Evolutionary conservation across 2,888 invertebrate genomes (phyloP).

Genomic region (Strigamia crassipes): DNA sequence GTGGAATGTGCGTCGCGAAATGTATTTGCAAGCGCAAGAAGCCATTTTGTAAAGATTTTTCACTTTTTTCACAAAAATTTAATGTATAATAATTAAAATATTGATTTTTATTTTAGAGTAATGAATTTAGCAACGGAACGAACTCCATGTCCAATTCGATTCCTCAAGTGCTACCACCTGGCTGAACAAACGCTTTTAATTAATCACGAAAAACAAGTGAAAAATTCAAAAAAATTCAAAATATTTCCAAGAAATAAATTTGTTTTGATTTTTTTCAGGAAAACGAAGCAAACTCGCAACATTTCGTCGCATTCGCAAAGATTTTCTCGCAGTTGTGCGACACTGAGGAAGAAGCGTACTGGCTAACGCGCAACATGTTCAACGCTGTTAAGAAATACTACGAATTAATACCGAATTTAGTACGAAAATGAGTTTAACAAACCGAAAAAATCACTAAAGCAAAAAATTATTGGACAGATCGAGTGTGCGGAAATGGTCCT

Average conservation of each 20-base stretch:
- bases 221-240: background rate
- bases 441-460: too few relatives aligned
- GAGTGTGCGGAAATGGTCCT: slow-evolving; percentile 56
- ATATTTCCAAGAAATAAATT: too few relatives aligned
- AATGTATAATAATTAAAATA: background rate
- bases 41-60: slow-evolving; percentile 23
- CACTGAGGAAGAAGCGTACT: slow-evolving; percentile 26
- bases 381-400: background rate
- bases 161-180: slow-evolving; percentile 2
- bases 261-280: slow-evolving; percentile 14
- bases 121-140: background rate
- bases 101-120: slow-evolving; percentile 11
- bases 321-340: background rate
- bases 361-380: slow-evolving; percentile 33
- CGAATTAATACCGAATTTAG: background rate
- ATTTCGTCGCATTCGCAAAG: slow-evolving; percentile 27
- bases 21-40: slow-evolving; percentile 69
- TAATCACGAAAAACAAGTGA: slow-evolving; percentile 38
- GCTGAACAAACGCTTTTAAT: slow-evolving; percentile 2
- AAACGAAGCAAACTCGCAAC: background rate
- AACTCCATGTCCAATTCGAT: background rate
- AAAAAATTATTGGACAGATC: background rate
- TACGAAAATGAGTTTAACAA: too few relatives aligned
- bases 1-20: slow-evolving; percentile 70
- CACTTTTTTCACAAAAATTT: background rate